Evolutionary conservation across 2,113 vertebrate species (phyloP), one percentile per base, ranked within the genome.

Genomic region (Menura novaehollandiae): DNA sequence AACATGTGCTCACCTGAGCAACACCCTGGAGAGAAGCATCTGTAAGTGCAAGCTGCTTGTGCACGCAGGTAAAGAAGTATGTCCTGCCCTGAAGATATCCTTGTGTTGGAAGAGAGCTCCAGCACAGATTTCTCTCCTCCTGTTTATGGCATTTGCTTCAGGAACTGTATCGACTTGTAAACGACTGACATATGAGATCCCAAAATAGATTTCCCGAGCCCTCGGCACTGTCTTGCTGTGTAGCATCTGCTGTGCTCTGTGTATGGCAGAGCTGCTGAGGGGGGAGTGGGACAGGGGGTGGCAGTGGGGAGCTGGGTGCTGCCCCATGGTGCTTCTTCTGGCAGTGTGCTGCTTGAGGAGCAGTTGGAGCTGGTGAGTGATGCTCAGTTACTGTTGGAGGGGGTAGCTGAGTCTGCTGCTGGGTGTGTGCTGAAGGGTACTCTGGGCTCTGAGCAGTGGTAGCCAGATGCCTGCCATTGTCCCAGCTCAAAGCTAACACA

Each of bases 291-390:
- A 2, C 2, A 7, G 13, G 23, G 43, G 6, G 8, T 18, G 35
- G 7, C 0, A 13, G 81, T 37, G 32, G 27, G 41, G 33, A 15
- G 37, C 16, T 1, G 11, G 74, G 28, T 73, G 37, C 44, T 10
- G 6, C 52, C 69, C 66, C 0, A 0, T 2, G 4, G 19, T 1
- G 10, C 60, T 95, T 74, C 55, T 83, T 22, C 33, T 83, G 86
- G n/a, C 1, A 0, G 0, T 15, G 35, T 39, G 43, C 56, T 3
- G 2, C 75, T 64, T 30, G 37, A 13, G 30, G 71, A 78, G 66
- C 69, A 26, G 47, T 43, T 0, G 0, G 46, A 0, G 7, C 14
- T 55, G 33, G 9, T 24, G 39, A 74, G 15, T 0, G 23, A 21
- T 89, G 69, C 77, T 81, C 0, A 0, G 15, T 58, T 60, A 7